Evolutionary conservation across 2,797 vertebrate genomes (phyloP).

Genomic region (Anisognathus igniventris): DNA sequence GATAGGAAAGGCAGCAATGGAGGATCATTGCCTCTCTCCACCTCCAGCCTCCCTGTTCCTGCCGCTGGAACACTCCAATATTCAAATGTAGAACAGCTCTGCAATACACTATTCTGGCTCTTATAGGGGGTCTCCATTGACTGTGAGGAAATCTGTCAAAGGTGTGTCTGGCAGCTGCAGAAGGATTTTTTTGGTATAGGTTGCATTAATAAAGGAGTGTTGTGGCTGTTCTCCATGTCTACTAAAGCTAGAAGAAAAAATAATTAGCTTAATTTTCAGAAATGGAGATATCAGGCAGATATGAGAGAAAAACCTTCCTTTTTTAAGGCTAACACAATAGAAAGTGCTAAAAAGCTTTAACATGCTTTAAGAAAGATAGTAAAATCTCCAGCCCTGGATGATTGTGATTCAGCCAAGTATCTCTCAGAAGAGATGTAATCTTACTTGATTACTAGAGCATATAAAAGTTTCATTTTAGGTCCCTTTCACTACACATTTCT

Average conservation of each 20-base stretch:
- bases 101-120: background rate
- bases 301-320: background rate
- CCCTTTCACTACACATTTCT: background rate
- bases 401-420: background rate
- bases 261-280: background rate
- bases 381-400: background rate
- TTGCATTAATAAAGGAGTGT: background rate
- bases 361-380: background rate
- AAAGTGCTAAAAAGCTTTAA: background rate
- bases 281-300: background rate
- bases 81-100: background rate
- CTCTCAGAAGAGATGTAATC: background rate
- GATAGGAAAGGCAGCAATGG: background rate
- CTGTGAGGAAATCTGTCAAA: background rate
- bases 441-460: background rate
- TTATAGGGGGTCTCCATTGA: background rate
- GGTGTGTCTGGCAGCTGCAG: background rate
- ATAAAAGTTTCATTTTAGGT: background rate
- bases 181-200: accelerated
- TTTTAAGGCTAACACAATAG: background rate
- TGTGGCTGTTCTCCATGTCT: background rate
- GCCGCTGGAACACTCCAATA: background rate
- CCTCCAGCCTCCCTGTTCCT: background rate
- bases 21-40: background rate
- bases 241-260: background rate